Base-by-base conservation (phyloP, 1,140 invertebrate species). In the Sminthurides bifidus region DNA sequence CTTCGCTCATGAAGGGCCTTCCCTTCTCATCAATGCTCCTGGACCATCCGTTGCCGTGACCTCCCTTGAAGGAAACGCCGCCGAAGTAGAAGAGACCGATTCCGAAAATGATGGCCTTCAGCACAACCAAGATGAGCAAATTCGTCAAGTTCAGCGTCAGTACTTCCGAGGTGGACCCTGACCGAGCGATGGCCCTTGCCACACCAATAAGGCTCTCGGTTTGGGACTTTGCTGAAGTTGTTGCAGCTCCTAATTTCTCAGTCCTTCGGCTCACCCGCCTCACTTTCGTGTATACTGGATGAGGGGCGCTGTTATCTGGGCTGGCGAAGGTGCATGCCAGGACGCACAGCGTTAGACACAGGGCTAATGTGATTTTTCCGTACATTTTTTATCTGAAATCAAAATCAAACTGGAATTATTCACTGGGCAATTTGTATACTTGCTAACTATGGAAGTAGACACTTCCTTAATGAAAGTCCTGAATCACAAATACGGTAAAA, bases 91-190 rank as follows among this genome's bases (percentile, higher is more conserved):
- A 68, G 24, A 71, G 51, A 0, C 84, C 83, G 27, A 84, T 84
- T 2, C 84, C 83, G 48, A 87, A 79, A 29, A 89, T 81, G 0
- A 89, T 71, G 0, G 83, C 83, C 73, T 89, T 89, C 27, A 91
- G 73, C 3, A 90, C 75, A 27, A 89, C 72, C 19, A 89, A 73
- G 44, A 89, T 78, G 29, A 89, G 70, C 54, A 89, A 70, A 68
- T 88, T 89, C 0, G 85, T 87, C 24, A 89, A 68, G 70, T 89
- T 89, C 21, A 89, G 68, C 61, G 85, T 89, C 6, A 89, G 74
- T 0, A 90, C 82, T 81, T 86, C 68, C 10, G 65, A 67, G 23
- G 67, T 67, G 19, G 65, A 63, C 27, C 67, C 58, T 17, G 66
- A 66, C 1, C 68, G 61, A 12, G 66, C 68, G 10, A 68, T 27